Evolutionary conservation across 2,888 invertebrate species (phyloP), one percentile per base, ranked within the genome.

Genomic region (Papilio protenor): DNA sequence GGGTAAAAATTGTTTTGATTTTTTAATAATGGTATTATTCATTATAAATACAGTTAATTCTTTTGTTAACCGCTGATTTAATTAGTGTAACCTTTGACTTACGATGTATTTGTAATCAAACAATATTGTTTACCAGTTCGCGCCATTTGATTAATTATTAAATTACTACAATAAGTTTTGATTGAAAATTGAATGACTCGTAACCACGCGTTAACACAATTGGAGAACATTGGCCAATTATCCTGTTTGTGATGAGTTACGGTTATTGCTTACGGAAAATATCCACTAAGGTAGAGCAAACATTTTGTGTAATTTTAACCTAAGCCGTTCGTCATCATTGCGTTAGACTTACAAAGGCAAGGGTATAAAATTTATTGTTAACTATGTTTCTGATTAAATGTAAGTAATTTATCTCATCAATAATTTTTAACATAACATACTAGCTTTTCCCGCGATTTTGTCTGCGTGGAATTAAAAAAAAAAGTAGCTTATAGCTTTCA

Each of bases 201-300:
- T 11, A 77, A 78, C 80, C 80, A 79, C 73, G 79, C 77, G 73
- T 80, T 79, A 77, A 79, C 80, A 78, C 83, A 82, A 85, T 88
- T 89, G 89, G 88, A 87, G 90, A 89, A 88, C 81, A 80, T 84
- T 81, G 77, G 83, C 82, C 88, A 87, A 90, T 92, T 92, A 92
- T 91, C 90, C 90, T 90, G 90, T 91, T 92, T 91, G 86, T 87
- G 87, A 73, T 73, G 76, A 78, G 40, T 59, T 87, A 86, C 86
- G 84, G 85, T 85, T 85, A 85, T 84, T 82, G 83, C 83, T 87
- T 86, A 85, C 83, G 85, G 87, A 85, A 85, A 66, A 70, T 69
- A 79, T 78, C 81, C 76, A 52, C 75, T 73, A 69, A 75, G 76
- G 69, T 79, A 81, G 81, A 73, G 82, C 80, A 78, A 82, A 81